Evolutionary conservation across 2,797 vertebrate species (phyloP).

Genomic region (Poeciliopsis presidionis): DNA sequence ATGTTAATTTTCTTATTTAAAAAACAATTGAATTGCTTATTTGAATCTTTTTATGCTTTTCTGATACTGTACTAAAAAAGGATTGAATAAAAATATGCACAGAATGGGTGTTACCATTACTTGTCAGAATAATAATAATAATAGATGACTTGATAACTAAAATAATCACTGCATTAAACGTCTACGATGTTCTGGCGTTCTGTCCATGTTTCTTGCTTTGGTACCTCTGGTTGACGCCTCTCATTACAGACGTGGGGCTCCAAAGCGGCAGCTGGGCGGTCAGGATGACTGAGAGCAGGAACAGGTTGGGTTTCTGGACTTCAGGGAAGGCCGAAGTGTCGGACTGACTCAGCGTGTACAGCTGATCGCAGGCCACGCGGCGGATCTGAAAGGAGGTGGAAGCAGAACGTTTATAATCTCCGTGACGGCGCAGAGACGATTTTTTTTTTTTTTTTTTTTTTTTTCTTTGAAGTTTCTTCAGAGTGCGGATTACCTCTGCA

Average conservation of each 20-base stretch:
- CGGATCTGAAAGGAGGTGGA: constrained; percentile 84
- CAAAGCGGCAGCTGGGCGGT: constrained; percentile 97
- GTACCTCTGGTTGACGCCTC: constrained; percentile 97
- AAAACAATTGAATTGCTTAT: no score
- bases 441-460: neutral
- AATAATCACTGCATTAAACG: no score
- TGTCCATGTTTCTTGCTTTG: neutral
- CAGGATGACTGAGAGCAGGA: constrained; percentile 91
- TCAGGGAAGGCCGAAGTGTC: constrained; percentile 93
- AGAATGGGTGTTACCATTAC: no score
- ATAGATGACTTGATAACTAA: no score
- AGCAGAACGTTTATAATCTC: constrained; percentile 12
- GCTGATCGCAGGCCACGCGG: constrained; percentile 94
- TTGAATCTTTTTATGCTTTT: no score
- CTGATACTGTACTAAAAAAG: no score
- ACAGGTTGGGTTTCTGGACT: constrained; percentile 95
- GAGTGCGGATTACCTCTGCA: constrained; percentile 86
- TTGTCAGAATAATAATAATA: no score
- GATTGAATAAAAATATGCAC: no score
- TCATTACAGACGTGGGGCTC: constrained; percentile 98
- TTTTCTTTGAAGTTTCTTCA: neutral
- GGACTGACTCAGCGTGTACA: constrained; percentile 97
- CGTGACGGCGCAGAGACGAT: neutral
- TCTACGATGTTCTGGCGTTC: neutral
- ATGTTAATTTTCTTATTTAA: no score